A percentile compares a stretch with the other conserved stretches of the same genome.
Evolutionary conservation across 2,113 vertebrate genomes (phyloP).

Genomic region (Onychorhynchus coronatus): DNA sequence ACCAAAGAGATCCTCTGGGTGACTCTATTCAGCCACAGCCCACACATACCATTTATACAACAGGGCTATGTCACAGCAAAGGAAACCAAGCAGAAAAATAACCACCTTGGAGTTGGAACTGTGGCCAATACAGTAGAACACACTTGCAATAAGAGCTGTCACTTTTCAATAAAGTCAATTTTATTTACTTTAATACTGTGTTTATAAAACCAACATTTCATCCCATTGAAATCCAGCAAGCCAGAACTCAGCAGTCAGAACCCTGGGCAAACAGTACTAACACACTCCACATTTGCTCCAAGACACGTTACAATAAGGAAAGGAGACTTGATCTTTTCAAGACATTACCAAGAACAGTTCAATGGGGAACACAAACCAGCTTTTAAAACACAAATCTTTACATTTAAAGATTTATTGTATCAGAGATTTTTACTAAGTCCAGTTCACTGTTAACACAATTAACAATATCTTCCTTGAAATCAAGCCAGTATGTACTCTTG

Average conservation of each 20-base stretch:
- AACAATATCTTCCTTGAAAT: not conserved
- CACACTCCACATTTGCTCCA: fast-evolving
- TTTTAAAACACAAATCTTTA: not conserved
- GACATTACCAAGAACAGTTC: not conserved
- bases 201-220: not conserved
- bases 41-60: not conserved
- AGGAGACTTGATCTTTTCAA: not conserved
- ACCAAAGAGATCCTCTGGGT: not conserved
- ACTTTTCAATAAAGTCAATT: not conserved
- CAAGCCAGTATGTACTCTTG: not conserved
- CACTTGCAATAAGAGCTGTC: not conserved
- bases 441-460: not conserved
- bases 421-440: not conserved
- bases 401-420: not conserved
- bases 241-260: not conserved
- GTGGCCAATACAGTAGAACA: not conserved
- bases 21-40: not conserved
- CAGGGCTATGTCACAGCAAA: not conserved
- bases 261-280: fast-evolving
- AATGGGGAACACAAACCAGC: not conserved
- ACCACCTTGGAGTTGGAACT: not conserved
- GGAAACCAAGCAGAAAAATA: not conserved
- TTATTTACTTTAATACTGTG: not conserved
- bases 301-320: fast-evolving
- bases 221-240: no score